A percentile compares a stretch with the other conserved stretches of the same genome.
These are phyloP conservation scores for Machaerirhynchus nigripectus DNA, from an alignment of 2,113 vertebrate genomes.

Conservation along the genomic window DNA sequence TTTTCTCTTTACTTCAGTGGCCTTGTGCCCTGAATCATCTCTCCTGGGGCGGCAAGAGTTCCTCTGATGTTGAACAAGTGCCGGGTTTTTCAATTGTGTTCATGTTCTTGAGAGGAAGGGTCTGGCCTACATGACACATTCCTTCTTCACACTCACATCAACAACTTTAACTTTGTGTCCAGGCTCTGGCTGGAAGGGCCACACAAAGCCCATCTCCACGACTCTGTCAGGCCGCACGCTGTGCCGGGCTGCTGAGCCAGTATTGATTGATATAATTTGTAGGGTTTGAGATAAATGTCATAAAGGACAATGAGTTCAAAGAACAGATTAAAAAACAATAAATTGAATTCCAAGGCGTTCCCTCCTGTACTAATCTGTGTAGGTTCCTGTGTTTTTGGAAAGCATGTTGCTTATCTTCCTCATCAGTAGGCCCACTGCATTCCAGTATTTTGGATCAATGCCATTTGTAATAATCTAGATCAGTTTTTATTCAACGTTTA, in stretches of 20 bases:
- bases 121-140: slow-evolving; percentile 78
- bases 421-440: slow-evolving; percentile 67
- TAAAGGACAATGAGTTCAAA: slow-evolving; percentile 75
- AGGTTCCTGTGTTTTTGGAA: slow-evolving; percentile 77
- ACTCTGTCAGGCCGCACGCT: background rate
- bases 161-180: slow-evolving; percentile 71
- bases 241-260: background rate
- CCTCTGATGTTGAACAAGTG: slow-evolving; percentile 74
- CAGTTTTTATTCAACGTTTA: slow-evolving; percentile 63
- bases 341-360: slow-evolving; percentile 72
- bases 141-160: slow-evolving; percentile 81
- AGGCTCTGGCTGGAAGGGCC: background rate
- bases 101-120: slow-evolving; percentile 80
- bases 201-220: background rate
- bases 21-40: slow-evolving; percentile 73
- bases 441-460: slow-evolving; percentile 65
- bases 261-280: slow-evolving; percentile 36
- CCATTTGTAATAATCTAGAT: slow-evolving; percentile 63
- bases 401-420: slow-evolving; percentile 70
- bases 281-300: slow-evolving; percentile 71
- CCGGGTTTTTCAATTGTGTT: slow-evolving; percentile 65
- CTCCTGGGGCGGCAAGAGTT: slow-evolving; percentile 71
- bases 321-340: slow-evolving; percentile 66
- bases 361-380: slow-evolving; percentile 68
- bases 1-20: slow-evolving; percentile 73